Conservation (phyloP, 37 sponge, comb jelly and placozoan genomes). For the Diacarnus erythraeanus region DNA sequence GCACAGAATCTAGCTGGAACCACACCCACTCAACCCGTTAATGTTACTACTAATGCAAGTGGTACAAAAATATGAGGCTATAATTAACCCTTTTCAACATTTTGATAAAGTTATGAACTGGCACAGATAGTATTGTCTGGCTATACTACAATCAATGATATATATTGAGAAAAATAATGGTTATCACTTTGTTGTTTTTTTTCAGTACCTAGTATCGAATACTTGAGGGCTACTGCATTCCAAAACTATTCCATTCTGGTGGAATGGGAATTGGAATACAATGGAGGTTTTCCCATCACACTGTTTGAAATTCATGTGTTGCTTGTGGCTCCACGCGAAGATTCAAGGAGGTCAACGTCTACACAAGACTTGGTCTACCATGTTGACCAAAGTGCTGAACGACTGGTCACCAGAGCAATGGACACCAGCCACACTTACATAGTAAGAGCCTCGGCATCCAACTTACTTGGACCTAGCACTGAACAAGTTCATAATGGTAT, state of each 20-base stretch:
- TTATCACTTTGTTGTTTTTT: no score
- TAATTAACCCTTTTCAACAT: background rate
- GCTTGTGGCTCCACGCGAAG: background rate
- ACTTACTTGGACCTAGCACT: constrained; percentile 16
- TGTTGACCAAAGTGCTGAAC: background rate
- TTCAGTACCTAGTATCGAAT: constrained; percentile 38
- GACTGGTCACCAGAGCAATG: constrained; percentile 6
- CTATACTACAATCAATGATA: no score
- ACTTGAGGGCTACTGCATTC: constrained; percentile 8
- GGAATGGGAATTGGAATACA: constrained; percentile 54
- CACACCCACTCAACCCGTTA: constrained; percentile 19
- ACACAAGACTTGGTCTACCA: constrained; percentile 2
- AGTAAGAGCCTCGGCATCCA: background rate
- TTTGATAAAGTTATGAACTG: no score
- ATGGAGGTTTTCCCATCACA: constrained; percentile 47
- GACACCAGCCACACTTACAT: background rate
- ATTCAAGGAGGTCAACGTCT: background rate
- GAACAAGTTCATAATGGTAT: background rate
- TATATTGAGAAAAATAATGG: no score
- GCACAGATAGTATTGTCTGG: no score
- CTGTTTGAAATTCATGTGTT: constrained; percentile 25
- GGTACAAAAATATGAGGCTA: constrained; percentile 4
- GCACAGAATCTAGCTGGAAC: constrained; percentile 24
- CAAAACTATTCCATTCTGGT: constrained; percentile 37
- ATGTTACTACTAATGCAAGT: constrained; percentile 10